Evolutionary conservation across 1,140 invertebrate genomes (phyloP).

Genomic region (Drosophila insularis): DNA sequence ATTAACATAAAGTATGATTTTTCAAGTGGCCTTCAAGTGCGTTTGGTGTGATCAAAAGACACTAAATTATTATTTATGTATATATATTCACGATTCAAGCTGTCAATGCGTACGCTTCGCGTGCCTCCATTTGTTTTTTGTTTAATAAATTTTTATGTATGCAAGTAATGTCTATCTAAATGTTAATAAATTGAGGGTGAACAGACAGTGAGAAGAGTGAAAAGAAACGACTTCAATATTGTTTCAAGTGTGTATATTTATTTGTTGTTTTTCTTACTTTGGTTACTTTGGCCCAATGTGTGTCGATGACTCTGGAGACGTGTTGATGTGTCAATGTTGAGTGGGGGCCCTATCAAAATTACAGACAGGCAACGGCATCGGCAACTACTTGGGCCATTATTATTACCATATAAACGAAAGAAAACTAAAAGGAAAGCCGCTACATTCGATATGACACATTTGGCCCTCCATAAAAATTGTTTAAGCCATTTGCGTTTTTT

Average conservation of each 20-base stretch:
- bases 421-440: conserved; percentile 16
- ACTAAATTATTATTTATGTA: conserved; percentile 3
- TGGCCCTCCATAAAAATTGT: conserved; percentile 23
- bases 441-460: conserved; percentile 36
- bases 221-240: conserved; percentile 34
- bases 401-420: conserved; percentile 16
- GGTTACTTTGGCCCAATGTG: conserved; percentile 24
- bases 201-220: not conserved
- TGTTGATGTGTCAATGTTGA: conserved; percentile 25
- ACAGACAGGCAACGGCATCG: not conserved
- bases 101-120: conserved; percentile 36
- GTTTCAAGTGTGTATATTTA: conserved; percentile 43
- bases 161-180: conserved; percentile 9
- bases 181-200: not conserved
- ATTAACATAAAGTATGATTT: conserved; percentile 62
- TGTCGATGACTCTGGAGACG: conserved; percentile 39
- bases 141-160: conserved; percentile 36
- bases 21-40: conserved; percentile 50
- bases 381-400: conserved; percentile 19
- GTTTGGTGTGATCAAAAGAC: conserved; percentile 24
- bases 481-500: conserved; percentile 29
- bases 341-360: conserved; percentile 9
- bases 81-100: conserved; percentile 27
- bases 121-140: conserved; percentile 54
- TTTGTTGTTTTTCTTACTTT: not conserved